Conservation (phyloP, 2,113 vertebrate genomes). For the Grus americana region DNA sequence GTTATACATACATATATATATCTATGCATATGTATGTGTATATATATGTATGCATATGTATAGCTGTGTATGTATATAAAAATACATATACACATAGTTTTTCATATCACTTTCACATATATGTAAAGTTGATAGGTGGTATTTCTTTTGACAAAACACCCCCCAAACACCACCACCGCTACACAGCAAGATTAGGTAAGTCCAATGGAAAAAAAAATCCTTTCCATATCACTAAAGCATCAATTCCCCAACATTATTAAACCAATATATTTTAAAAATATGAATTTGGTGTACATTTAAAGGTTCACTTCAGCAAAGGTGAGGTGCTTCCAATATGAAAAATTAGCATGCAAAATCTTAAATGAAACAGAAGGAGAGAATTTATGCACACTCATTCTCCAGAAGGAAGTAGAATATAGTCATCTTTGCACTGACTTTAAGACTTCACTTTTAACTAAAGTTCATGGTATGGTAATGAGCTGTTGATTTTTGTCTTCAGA, state of each 20-base stretch:
- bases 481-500: constrained; percentile 59
- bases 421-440: constrained; percentile 10
- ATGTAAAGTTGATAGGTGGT: neutral
- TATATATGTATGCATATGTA: too few species aligned
- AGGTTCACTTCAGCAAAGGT: neutral
- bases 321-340: neutral
- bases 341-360: neutral
- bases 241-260: neutral
- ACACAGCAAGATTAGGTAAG: neutral
- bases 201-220: neutral
- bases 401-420: neutral
- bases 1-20: neutral
- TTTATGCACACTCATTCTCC: neutral
- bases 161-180: neutral
- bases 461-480: constrained; percentile 46
- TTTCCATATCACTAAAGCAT: neutral
- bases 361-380: neutral
- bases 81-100: neutral
- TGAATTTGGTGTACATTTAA: neutral
- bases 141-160: neutral
- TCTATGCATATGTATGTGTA: neutral
- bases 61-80: neutral
- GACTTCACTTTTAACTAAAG: constrained; percentile 42
- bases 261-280: neutral
- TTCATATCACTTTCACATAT: neutral